phyloP scores from a whole-genome alignment of 2,888 invertebrate genomes.

The Diarsia rubi region DNA sequence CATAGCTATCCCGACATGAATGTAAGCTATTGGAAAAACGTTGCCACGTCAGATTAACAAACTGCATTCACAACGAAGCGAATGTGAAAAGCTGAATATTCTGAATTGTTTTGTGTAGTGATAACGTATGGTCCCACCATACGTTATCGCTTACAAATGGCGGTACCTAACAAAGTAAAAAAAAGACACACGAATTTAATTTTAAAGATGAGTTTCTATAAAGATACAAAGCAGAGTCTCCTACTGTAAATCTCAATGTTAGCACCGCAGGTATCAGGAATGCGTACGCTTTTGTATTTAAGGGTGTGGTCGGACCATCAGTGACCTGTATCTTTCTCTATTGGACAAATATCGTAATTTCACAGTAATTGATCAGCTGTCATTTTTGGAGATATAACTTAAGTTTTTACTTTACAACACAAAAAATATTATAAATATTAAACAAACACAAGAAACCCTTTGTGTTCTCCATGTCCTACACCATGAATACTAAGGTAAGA shows the following conservation, averaged over 20 bases:
- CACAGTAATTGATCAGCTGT: neutral
- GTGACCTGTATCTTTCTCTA: neutral
- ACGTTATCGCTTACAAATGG: neutral
- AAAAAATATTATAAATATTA: neutral
- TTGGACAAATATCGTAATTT: neutral
- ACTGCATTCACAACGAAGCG: constrained; percentile 40
- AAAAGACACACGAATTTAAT: neutral
- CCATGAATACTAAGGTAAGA: neutral
- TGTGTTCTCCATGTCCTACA: neutral
- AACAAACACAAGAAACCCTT: neutral
- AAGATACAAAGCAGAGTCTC: neutral
- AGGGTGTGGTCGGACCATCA: neutral
- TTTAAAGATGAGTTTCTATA: neutral
- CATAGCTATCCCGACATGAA: constrained; percentile 48
- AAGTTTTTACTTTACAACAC: neutral
- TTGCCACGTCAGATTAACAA: constrained; percentile 67
- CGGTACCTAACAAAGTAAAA: neutral
- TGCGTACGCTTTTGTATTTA: neutral
- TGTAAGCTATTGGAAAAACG: constrained; percentile 71
- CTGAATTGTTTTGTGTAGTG: neutral
- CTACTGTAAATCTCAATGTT: neutral
- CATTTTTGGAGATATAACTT: neutral
- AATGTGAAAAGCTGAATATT: neutral
- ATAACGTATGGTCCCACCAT: rapidly evolving
- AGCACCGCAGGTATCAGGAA: neutral